Conservation (phyloP, 2,888 invertebrate genomes). For the Callimorpha dominula region DNA sequence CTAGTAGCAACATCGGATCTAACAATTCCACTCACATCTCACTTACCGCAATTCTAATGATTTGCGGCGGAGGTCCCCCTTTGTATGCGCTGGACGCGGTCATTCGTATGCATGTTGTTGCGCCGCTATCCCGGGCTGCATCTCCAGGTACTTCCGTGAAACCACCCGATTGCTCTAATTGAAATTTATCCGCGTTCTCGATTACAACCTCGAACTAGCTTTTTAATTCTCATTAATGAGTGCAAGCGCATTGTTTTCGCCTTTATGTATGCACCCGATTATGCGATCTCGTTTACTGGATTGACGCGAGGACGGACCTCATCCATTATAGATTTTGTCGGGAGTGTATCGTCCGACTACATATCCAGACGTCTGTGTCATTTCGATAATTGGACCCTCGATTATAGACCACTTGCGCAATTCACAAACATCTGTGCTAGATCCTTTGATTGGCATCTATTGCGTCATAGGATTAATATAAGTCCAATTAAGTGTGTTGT, state of each 20-base stretch:
- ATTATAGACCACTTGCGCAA: constrained; percentile 74
- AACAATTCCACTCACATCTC: constrained; percentile 82
- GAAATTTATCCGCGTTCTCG: constrained; percentile 76
- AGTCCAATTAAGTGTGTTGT: constrained; percentile 73
- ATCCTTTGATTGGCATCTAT: constrained; percentile 77
- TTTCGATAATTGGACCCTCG: constrained; percentile 82
- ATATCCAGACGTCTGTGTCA: constrained; percentile 73
- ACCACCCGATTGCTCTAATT: constrained; percentile 81
- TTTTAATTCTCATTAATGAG: constrained; percentile 71
- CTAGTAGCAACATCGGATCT: constrained; percentile 69
- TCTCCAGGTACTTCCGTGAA: constrained; percentile 78
- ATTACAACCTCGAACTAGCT: constrained; percentile 60
- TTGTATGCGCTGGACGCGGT: constrained; percentile 76
- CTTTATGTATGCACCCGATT: constrained; percentile 76
- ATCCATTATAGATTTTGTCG: constrained; percentile 85
- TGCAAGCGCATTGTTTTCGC: constrained; percentile 64
- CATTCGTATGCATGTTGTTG: constrained; percentile 72
- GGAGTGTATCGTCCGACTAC: constrained; percentile 73
- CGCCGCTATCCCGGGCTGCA: constrained; percentile 69
- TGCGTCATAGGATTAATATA: constrained; percentile 76
- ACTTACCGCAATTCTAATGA: constrained; percentile 84
- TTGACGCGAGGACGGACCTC: constrained; percentile 80
- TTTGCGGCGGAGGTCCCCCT: constrained; percentile 80
- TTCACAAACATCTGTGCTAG: constrained; percentile 77
- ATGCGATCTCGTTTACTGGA: constrained; percentile 83